Conservation (phyloP, 2,113 vertebrate genomes). For the Coryphaenoides rupestris region DNA sequence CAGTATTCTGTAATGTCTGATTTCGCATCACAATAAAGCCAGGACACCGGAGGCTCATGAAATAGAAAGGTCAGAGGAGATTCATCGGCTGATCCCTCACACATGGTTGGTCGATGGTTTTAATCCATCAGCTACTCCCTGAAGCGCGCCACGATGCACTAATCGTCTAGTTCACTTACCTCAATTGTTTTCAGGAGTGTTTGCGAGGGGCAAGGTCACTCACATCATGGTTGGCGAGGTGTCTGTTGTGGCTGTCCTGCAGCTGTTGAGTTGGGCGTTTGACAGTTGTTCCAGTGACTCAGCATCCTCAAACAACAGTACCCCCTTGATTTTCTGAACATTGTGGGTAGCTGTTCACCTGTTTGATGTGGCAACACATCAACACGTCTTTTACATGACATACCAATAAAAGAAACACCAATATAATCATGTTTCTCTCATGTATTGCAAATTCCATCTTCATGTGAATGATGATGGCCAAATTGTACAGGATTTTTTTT, state of each 20-base stretch:
- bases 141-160: conserved; percentile 2
- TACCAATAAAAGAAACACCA: conserved; percentile 22
- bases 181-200: conserved; percentile 39
- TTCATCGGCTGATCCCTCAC: neutral
- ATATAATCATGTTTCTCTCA: neutral
- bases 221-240: conserved; percentile 23
- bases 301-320: conserved; percentile 27
- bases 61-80: conserved; percentile 16
- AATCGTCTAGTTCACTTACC: conserved; percentile 31
- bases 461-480: neutral
- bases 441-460: too few relatives aligned
- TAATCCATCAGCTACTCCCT: neutral
- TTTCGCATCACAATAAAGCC: neutral
- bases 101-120: neutral
- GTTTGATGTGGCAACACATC: too few relatives aligned
- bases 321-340: neutral
- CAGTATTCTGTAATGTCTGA: neutral
- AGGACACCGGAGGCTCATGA: conserved; percentile 6
- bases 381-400: too few relatives aligned
- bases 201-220: conserved; percentile 9
- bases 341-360: too few relatives aligned
- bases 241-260: conserved; percentile 42
- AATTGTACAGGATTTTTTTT: neutral
- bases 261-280: conserved; percentile 34
- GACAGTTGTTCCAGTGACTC: conserved; percentile 55